phyloP scores from a whole-genome alignment of 2,113 vertebrate species.

The Sylvicapra grimmia region DNA sequence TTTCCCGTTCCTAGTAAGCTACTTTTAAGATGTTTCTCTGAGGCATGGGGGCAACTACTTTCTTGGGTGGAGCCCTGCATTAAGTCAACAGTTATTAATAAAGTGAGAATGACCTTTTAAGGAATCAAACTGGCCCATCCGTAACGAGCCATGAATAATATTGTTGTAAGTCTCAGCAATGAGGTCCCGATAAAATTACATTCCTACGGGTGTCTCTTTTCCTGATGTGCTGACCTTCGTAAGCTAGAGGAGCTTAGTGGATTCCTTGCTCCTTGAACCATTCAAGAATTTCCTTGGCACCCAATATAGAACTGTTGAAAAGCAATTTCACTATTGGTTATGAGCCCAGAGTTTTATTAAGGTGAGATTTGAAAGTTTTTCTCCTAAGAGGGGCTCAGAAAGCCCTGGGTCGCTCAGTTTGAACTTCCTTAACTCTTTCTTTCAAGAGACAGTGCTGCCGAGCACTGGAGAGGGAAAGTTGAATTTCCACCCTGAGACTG shows the following conservation, averaged over 20 bases:
- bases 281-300: neutral
- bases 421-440: neutral
- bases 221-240: neutral
- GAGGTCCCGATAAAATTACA: slow-evolving; percentile 8
- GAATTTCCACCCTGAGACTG: neutral
- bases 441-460: rapidly evolving
- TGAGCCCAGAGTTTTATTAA: neutral
- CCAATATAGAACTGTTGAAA: neutral
- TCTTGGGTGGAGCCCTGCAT: neutral
- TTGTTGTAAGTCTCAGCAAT: slow-evolving; percentile 23
- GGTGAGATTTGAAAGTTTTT: neutral
- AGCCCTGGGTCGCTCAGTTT: neutral
- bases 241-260: neutral
- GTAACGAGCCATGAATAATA: slow-evolving; percentile 52
- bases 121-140: neutral
- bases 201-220: slow-evolving; percentile 4
- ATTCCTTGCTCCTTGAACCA: neutral
- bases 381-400: neutral
- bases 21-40: neutral
- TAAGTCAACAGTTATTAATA: slow-evolving; percentile 41
- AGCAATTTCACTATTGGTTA: neutral
- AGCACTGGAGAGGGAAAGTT: neutral
- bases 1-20: neutral
- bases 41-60: neutral
- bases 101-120: slow-evolving; percentile 48